phyloP scores from a whole-genome alignment of 2,113 vertebrate species.

The Ploceus nigricollis region DNA sequence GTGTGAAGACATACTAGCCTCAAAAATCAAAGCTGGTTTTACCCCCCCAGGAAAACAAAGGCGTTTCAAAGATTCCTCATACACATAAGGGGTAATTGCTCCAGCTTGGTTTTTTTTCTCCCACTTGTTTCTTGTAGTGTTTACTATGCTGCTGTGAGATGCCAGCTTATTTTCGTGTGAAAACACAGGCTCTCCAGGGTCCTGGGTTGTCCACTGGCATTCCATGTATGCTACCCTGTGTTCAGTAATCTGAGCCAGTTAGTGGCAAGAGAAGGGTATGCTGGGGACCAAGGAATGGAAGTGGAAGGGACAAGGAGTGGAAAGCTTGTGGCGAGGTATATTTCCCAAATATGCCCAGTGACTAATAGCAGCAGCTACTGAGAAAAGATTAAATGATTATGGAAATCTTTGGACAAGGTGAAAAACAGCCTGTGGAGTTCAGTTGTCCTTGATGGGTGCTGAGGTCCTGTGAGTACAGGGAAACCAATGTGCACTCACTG shows the following conservation, averaged over 20 bases:
- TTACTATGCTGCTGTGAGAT: background rate
- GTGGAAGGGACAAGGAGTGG: background rate
- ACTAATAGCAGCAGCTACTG: background rate
- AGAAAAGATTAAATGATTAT: background rate
- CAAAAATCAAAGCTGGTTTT: background rate
- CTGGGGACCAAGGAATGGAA: background rate
- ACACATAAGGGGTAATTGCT: background rate
- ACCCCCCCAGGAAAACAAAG: background rate
- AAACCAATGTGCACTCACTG: background rate
- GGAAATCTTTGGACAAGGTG: background rate
- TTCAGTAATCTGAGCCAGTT: background rate
- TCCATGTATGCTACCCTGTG: background rate
- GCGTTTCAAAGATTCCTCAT: background rate
- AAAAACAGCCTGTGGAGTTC: background rate
- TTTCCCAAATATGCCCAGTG: background rate
- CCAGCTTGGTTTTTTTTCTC: accelerated
- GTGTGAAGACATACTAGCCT: background rate
- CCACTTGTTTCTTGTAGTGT: background rate
- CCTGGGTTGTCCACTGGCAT: background rate
- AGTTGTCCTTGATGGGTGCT: background rate
- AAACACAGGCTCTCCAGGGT: background rate
- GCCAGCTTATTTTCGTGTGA: background rate
- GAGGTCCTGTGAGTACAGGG: background rate
- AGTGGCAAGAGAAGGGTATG: background rate
- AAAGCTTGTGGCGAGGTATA: background rate